Percentiles rank a stretch among this genome's conserved stretches.
phyloP scores from a whole-genome alignment of 2,888 invertebrate genomes.

The Nineta flava region DNA sequence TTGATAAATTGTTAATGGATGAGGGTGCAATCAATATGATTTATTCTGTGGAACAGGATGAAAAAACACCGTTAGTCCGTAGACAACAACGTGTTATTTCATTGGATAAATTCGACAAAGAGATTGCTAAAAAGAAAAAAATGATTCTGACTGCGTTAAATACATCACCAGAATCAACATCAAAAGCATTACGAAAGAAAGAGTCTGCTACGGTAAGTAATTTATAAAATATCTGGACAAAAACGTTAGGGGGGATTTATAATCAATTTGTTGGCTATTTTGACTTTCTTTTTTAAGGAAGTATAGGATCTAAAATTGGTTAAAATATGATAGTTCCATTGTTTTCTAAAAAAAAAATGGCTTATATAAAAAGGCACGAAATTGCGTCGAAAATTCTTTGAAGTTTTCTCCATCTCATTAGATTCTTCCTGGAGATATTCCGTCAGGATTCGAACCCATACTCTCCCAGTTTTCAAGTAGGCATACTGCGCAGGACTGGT shows the following conservation, averaged over 20 bases:
- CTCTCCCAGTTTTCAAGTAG: no score
- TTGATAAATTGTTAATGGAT: constrained; percentile 63
- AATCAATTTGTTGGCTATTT: no score
- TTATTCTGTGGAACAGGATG: constrained; percentile 50
- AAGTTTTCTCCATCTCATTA: no score
- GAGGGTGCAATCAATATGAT: constrained; percentile 79
- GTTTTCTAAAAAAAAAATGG: no score
- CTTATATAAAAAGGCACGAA: no score
- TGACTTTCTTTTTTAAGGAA: no score
- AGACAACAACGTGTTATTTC: constrained; percentile 25
- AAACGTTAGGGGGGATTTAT: neutral
- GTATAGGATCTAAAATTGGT: no score
- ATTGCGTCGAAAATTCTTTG: no score
- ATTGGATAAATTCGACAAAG: constrained; percentile 24
- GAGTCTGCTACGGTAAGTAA: constrained; percentile 11
- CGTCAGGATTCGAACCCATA: no score
- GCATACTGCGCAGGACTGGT: no score
- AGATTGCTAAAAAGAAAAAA: constrained; percentile 17
- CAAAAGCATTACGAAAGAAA: constrained; percentile 31
- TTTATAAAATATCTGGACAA: constrained; percentile 15
- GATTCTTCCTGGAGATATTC: no score
- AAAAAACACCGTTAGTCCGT: constrained; percentile 23
- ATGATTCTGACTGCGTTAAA: constrained; percentile 19
- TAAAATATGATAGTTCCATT: constrained; percentile 7
- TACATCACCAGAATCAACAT: constrained; percentile 23